These are phyloP conservation scores for Hystrix brachyura DNA, from an alignment of 2,113 vertebrate species.

Conservation along the genomic window DNA sequence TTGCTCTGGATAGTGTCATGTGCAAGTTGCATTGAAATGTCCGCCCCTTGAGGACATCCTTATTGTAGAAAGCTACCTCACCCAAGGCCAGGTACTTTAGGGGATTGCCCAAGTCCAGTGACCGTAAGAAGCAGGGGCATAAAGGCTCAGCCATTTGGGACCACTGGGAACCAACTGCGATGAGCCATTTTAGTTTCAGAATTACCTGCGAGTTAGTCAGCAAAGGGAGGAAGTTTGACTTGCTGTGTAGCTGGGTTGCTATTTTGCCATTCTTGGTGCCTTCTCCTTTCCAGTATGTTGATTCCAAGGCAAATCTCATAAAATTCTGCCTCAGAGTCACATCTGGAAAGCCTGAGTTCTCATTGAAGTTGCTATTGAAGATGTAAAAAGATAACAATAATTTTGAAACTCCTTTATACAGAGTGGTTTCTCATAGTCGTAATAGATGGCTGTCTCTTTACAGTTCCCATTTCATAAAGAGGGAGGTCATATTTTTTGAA, in stretches of 20 bases:
- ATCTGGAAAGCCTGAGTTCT: not conserved
- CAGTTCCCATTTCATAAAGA: not conserved
- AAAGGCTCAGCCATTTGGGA: accelerated
- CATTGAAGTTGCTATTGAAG: not conserved
- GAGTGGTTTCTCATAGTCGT: not conserved
- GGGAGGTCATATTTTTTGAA: not conserved
- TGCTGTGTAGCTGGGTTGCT: not conserved
- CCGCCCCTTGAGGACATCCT: not conserved
- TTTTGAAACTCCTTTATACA: not conserved
- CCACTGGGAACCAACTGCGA: not conserved
- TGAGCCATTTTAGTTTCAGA: not conserved
- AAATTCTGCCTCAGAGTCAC: not conserved
- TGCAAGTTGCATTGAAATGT: not conserved
- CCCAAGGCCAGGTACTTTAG: not conserved
- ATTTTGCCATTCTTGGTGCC: not conserved
- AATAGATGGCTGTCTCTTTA: not conserved
- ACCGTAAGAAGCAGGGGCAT: not conserved
- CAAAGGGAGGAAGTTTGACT: not conserved
- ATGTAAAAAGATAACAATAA: not conserved
- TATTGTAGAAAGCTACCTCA: not conserved
- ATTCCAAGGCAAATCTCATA: not conserved
- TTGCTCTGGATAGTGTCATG: not conserved
- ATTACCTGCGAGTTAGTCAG: accelerated
- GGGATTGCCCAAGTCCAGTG: not conserved
- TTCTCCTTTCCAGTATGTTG: not conserved